Percentiles rank a stretch among this genome's conserved stretches.
phyloP scores from a whole-genome alignment of 2,113 vertebrate species.

The Ivindomyrus marchei region DNA sequence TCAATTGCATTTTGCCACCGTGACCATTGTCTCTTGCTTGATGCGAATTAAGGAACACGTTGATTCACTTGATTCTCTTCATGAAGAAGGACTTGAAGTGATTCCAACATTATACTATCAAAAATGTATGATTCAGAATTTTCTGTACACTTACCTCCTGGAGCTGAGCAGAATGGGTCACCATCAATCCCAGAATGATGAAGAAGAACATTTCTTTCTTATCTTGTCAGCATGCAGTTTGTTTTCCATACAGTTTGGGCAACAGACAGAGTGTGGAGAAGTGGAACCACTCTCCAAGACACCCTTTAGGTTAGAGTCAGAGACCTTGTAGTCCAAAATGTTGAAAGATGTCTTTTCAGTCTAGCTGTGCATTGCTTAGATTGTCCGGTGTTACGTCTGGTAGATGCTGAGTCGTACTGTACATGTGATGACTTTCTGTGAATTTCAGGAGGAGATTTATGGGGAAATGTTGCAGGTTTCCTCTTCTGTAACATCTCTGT shows the following conservation, averaged over 20 bases:
- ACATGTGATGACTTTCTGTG: background rate
- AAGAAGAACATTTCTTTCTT: background rate
- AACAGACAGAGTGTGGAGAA: background rate
- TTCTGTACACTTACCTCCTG: background rate
- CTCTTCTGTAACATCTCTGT: conserved; percentile 10
- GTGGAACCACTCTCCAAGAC: background rate
- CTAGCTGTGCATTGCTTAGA: background rate
- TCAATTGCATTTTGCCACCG: background rate
- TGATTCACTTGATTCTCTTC: background rate
- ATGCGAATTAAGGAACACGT: background rate
- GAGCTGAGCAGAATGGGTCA: background rate
- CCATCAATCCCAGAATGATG: background rate
- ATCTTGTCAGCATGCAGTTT: background rate
- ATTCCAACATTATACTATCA: background rate
- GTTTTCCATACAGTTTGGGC: background rate
- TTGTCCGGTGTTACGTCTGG: background rate
- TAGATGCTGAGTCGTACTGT: background rate
- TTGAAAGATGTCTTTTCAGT: background rate
- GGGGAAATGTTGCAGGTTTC: conserved; percentile 8
- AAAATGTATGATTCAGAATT: background rate
- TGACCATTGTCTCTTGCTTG: background rate
- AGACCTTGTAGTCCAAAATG: background rate
- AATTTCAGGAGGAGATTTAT: background rate
- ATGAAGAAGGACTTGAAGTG: background rate
- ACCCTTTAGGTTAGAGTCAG: background rate